Evolutionary conservation across 23 tunicate species (phyloP), one percentile per base, ranked within the genome.

Genomic region (Ascidia mentula): DNA sequence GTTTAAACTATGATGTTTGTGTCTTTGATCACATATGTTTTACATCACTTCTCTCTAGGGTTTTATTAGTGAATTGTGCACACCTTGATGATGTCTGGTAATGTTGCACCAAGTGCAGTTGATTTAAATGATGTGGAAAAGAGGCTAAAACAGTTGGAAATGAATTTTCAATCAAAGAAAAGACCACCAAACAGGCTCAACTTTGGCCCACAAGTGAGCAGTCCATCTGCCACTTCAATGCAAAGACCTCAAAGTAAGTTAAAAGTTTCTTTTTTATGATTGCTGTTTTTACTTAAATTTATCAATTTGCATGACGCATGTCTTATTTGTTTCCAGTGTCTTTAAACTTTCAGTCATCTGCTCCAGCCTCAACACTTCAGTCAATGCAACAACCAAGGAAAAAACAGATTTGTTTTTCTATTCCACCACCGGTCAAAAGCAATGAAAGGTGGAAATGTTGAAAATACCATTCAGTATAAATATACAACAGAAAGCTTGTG

Each of bases 361-460:
- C 46, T 36, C 80, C 81, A 36, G 28, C 87, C 8, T 76, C 87
- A 18, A 37, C 87, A 26, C 30, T 61, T 3, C 38, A 70, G 20
- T 69, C 45, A 6, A 34, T 40, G 31, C 15, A 36, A 5, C 40
- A 53, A 18, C 81, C 77, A 65, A 76, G 74, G 76, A 83, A 83
- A 61, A 83, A 83, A 65, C 87, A 76, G 65, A 83, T 83, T 17
- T 35, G 59, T 60, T 83, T 83, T 83, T 46, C 60, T 2, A 73
- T 83, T 83, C 76, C 85, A 75, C 77, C 85, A 7, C 85, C 85
- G 4, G 53, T 40, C 8, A 87, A 80, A 76, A 81, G 85, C 53
- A 71, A 84, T 20, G 91, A 87, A 70, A 87, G 91, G 91, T 86
- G 39, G 37, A n/a, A n/a, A n/a, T n/a, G n/a, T n/a, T n/a, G n/a